These are phyloP conservation scores for Halichondria panicea DNA, from an alignment of 37 sponge, comb jelly and placozoan species.

Conservation along the genomic window DNA sequence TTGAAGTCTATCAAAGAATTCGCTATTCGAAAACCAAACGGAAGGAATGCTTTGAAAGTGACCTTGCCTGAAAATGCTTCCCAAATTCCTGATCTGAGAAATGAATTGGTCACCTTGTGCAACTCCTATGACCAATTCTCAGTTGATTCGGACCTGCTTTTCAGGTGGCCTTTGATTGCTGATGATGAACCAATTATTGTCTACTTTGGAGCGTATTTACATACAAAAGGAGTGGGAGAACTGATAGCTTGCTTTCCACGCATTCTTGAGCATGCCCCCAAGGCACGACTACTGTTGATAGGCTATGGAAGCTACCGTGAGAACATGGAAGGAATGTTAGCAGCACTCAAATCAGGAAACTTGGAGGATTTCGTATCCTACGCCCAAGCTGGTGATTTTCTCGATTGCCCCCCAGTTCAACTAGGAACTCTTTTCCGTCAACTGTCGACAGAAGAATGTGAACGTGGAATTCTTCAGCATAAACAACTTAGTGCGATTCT, in stretches of 20 bases:
- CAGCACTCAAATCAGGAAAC: constrained; percentile 16
- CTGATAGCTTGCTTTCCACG: constrained; percentile 9
- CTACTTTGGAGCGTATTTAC: constrained; percentile 29
- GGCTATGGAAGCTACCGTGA: constrained; percentile 35
- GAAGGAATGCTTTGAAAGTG: constrained; percentile 9
- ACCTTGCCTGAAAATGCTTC: constrained; percentile 9
- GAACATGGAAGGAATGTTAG: constrained; percentile 39
- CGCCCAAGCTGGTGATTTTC: constrained; percentile 24
- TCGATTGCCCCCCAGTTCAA: constrained; percentile 3
- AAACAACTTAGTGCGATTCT: constrained; percentile 14
- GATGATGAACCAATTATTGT: constrained; percentile 28
- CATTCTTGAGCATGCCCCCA: constrained; percentile 20
- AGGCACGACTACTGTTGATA: constrained; percentile 19
- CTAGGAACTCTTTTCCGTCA: neutral
- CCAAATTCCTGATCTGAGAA: neutral
- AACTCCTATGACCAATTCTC: constrained; percentile 19
- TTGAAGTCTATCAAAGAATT: neutral
- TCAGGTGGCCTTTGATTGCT: constrained; percentile 12
- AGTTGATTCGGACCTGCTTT: constrained; percentile 28
- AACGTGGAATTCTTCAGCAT: constrained; percentile 7
- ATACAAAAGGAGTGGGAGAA: constrained; percentile 38
- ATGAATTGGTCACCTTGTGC: neutral
- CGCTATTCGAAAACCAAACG: neutral
- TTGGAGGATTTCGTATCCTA: constrained; percentile 13
- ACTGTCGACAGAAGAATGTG: neutral